Evolutionary conservation across 2,888 invertebrate species (phyloP), one percentile per base, ranked within the genome.

Genomic region (Seladonia tumulorum): DNA sequence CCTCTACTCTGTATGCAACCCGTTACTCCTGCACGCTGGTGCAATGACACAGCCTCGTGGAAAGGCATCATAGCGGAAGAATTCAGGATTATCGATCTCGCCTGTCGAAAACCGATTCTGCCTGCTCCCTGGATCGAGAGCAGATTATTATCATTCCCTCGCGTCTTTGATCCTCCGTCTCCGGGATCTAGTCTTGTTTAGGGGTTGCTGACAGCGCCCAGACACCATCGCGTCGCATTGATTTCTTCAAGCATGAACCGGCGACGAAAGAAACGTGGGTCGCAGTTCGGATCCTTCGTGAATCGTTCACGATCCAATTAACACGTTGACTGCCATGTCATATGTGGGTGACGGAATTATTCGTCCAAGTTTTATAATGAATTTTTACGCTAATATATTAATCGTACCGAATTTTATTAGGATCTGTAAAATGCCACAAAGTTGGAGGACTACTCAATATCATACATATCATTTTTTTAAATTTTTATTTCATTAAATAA

Each of bases 1-100:
- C 82, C 81, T 83, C 71, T 81, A 79, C 79, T 87, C 86, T 86
- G 85, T 85, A 90, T 87, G 90, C 86, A 82, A 83, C 83, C 84
- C 83, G 89, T 85, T 85, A 83, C 83, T 77, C 82, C 76, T 88
- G 68, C 35, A 76, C n/a, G 77, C 57, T 75, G 79, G 75, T 86
- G 85, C 85, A 80, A 87, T 63, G 89, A 87, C 80, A 76, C 66
- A 82, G 80, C 82, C 80, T 82, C 71, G 81, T 79, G 78, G 53
- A 87, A 85, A 81, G 53, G 75, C 75, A 80, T 68, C 82, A 74
- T 76, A 60, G 57, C 79, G 72, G 79, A 81, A 85, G 82, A 81
- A 83, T 87, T 79, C 80, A 79, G 79, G 77, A 85, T 87, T 79
- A 57, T 88, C 89, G 87, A 89, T 89, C 68, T 39, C 63, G 78